Base-by-base conservation (phyloP, 2,888 invertebrate species). In the Drosophila cracens region DNA sequence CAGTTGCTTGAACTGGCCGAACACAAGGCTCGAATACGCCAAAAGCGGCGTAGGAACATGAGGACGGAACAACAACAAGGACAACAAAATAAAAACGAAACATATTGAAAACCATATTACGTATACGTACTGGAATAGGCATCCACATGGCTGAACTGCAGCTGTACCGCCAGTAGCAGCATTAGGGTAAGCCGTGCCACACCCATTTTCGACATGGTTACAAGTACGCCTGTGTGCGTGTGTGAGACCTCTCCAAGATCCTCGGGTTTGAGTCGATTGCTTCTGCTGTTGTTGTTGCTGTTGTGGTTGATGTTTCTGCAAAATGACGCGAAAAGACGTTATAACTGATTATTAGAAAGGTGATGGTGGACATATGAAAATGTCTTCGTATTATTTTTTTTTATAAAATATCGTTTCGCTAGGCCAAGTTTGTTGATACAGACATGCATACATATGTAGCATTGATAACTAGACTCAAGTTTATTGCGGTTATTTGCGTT, bases 71-170 rank as follows among this genome's bases (percentile, higher is more conserved):
- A 34, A 59, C 64, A 75, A 69, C 61, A 64, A 31, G 60, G 53
- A 64, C 66, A 59, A n/a, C 38, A 7, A 40, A 11, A 53, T 51
- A 46, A 46, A 46, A 46, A 25, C 7, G 46, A 46, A 46, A 34
- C 11, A 16, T 21, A 21, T 54, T 33, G 49, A 27, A 10, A 25
- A 34, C 8, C 31, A 74, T 59, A 77, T 75, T 70, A 74, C 70
- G 74, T 76, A 78, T 89, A 93, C 93, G 87, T 92, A 93, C 93
- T 93, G 83, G 93, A 92, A 77, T 92, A 93, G 54, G 92, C 92
- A 69, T 92, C 91, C 83, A 92, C 92, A 72, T 83, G 84, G 72
- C 83, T 87, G 21, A 92, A 76, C 75, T 90, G 81, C 66, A 92
- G 74, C 63, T 92, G 73, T 70, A 91, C 81, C 61, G 67, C 74